Evolutionary conservation across 2,888 invertebrate genomes (phyloP).

Genomic region (Eupithecia abbreviata): DNA sequence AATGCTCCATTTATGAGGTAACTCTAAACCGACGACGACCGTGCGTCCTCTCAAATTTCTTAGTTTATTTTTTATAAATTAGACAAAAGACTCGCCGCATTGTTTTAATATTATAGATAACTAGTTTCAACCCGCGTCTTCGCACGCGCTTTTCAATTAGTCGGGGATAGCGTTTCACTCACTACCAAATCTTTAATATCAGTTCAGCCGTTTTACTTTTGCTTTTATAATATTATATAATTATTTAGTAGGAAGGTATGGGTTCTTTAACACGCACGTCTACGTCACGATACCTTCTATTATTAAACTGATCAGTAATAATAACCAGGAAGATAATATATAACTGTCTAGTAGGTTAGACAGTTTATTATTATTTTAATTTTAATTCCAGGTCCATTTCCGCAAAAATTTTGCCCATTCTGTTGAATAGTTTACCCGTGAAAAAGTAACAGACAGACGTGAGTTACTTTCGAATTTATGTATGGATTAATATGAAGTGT

Average conservation of each 20-base stretch:
- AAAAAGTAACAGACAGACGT: background rate
- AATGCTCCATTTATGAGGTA: background rate
- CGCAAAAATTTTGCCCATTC: background rate
- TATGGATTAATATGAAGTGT: background rate
- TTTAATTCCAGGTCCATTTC: background rate
- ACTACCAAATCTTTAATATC: background rate
- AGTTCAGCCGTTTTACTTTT: background rate
- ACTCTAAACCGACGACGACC: background rate
- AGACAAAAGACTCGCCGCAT: background rate
- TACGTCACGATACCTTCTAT: background rate
- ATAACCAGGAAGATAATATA: background rate
- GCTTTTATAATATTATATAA: background rate
- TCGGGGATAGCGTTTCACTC: background rate
- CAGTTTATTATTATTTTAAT: background rate
- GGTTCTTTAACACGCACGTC: background rate
- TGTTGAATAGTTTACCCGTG: background rate
- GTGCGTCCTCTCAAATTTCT: background rate
- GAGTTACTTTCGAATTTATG: background rate
- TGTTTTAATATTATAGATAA: background rate
- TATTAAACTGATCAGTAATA: background rate
- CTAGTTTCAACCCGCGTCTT: background rate
- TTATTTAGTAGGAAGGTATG: background rate
- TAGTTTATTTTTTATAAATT: background rate
- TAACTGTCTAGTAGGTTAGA: background rate
- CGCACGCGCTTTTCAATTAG: background rate